Evolutionary conservation across 2,113 vertebrate species (phyloP).

Genomic region (Sebastes fasciatus): DNA sequence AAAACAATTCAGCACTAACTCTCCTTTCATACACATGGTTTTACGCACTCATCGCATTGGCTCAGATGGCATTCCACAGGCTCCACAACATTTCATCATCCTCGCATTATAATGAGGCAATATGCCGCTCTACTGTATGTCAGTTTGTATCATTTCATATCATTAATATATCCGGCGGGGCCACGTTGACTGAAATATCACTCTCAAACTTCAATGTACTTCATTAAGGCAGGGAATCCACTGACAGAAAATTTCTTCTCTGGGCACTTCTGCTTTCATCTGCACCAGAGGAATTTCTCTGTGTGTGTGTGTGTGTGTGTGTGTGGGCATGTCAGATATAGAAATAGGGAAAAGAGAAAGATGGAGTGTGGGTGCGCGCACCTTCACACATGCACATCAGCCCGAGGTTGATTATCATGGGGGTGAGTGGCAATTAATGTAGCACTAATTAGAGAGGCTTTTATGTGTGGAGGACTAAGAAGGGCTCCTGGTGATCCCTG

Average conservation of each 20-base stretch:
- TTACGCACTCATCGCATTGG: conserved; percentile 46
- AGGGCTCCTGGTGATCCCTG: conserved; percentile 67
- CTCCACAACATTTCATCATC: conserved; percentile 70
- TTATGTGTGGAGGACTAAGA: conserved; percentile 66
- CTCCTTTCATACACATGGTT: conserved; percentile 48
- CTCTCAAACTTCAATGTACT: conserved; percentile 61
- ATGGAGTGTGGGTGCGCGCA: not conserved
- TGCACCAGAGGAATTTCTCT: conserved; percentile 36
- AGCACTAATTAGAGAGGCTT: conserved; percentile 76
- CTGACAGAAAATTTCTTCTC: conserved; percentile 54
- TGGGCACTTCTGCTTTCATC: conserved; percentile 65
- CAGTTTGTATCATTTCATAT: conserved; percentile 73
- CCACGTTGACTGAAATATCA: conserved; percentile 60
- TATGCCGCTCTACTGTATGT: conserved; percentile 58
- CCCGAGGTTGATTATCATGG: conserved; percentile 70
- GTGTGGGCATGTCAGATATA: conserved; percentile 44
- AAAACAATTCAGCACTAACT: conserved; percentile 69
- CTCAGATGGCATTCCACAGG: conserved; percentile 59
- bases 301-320: conserved; percentile 7
- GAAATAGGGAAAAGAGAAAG: conserved; percentile 30
- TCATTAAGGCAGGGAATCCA: conserved; percentile 69
- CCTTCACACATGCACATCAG: conserved; percentile 20
- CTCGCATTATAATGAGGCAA: conserved; percentile 72
- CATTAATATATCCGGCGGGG: conserved; percentile 60
- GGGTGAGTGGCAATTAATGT: conserved; percentile 76